These are phyloP conservation scores for Caenorhabditis sulstoni DNA, from an alignment of 2,888 invertebrate genomes.

Conservation along the genomic window DNA sequence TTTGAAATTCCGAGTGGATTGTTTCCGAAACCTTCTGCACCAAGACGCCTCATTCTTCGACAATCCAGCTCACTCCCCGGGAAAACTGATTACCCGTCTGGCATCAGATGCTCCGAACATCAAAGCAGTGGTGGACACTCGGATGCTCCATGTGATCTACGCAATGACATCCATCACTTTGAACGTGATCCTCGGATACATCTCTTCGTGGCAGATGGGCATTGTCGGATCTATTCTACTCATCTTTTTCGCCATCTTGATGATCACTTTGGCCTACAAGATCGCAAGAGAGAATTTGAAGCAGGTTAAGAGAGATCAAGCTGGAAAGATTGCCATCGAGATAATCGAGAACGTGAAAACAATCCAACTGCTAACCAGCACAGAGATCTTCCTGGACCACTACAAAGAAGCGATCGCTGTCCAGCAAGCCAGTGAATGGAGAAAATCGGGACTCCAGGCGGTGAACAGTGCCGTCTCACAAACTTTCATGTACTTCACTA, in stretches of 20 bases:
- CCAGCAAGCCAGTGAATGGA: conserved; percentile 59
- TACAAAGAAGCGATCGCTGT: conserved; percentile 66
- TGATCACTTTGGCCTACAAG: conserved; percentile 81
- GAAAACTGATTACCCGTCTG: conserved; percentile 81
- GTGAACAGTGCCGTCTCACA: conserved; percentile 68
- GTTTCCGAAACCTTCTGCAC: conserved; percentile 77
- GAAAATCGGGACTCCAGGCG: conserved; percentile 55
- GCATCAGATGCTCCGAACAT: conserved; percentile 82
- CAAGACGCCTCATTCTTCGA: conserved; percentile 82
- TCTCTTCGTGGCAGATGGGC: conserved; percentile 81
- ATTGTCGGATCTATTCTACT: conserved; percentile 76
- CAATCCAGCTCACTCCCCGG: conserved; percentile 80
- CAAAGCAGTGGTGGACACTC: conserved; percentile 79
- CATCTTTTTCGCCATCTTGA: conserved; percentile 79
- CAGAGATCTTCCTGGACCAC: conserved; percentile 80
- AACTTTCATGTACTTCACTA: conserved; percentile 68
- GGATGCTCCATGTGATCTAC: conserved; percentile 81
- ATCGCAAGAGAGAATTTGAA: conserved; percentile 79
- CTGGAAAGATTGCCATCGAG: conserved; percentile 82
- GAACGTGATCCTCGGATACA: conserved; percentile 81
- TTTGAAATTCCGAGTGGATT: conserved; percentile 65
- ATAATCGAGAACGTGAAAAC: conserved; percentile 82
- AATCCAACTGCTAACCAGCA: conserved; percentile 81
- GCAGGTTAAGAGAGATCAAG: conserved; percentile 81
- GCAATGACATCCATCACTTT: conserved; percentile 80